Conservation (phyloP, 2,888 invertebrate species). For the Mesorhabditis spiculigera region DNA sequence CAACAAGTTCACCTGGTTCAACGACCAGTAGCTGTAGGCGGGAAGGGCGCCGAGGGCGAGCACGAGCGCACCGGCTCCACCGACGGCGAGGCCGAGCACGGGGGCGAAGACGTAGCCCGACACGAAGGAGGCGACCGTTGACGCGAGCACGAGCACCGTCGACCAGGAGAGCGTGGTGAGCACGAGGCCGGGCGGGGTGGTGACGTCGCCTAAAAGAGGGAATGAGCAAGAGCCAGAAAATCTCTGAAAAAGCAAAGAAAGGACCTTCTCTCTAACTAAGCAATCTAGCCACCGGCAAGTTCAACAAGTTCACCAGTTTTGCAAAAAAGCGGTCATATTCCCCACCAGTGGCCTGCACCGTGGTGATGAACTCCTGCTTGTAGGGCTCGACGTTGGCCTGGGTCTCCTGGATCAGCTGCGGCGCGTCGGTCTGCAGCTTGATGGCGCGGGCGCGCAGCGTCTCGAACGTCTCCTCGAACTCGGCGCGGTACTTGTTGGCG, state of each 20-base stretch:
- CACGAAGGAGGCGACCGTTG: conserved; percentile 22
- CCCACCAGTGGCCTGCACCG: conserved; percentile 27
- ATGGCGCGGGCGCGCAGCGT: conserved; percentile 28
- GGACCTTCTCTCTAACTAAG: no score
- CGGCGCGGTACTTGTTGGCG: conserved; percentile 18
- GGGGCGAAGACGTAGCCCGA: conserved; percentile 33
- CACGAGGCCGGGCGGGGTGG: conserved; percentile 21
- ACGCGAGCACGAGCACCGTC: conserved; percentile 28
- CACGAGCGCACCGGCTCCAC: conserved; percentile 26
- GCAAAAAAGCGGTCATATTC: not conserved
- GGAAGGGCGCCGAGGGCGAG: conserved; percentile 32
- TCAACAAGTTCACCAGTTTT: not conserved
- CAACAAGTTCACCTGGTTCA: not conserved
- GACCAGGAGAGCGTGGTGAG: conserved; percentile 38
- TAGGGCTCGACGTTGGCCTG: conserved; percentile 30
- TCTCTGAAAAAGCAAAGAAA: no score
- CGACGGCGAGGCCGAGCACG: conserved; percentile 34
- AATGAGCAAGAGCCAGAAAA: no score
- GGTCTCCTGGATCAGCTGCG: conserved; percentile 26
- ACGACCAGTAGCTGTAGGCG: conserved; percentile 15
- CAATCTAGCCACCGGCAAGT: no score
- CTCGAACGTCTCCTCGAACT: conserved; percentile 23
- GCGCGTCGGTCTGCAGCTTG: conserved; percentile 23
- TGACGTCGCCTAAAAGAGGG: conserved; percentile 17
- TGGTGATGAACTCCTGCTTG: conserved; percentile 27